These are phyloP conservation scores for Hymenopus coronatus DNA, from an alignment of 2,888 invertebrate genomes.

Conservation along the genomic window DNA sequence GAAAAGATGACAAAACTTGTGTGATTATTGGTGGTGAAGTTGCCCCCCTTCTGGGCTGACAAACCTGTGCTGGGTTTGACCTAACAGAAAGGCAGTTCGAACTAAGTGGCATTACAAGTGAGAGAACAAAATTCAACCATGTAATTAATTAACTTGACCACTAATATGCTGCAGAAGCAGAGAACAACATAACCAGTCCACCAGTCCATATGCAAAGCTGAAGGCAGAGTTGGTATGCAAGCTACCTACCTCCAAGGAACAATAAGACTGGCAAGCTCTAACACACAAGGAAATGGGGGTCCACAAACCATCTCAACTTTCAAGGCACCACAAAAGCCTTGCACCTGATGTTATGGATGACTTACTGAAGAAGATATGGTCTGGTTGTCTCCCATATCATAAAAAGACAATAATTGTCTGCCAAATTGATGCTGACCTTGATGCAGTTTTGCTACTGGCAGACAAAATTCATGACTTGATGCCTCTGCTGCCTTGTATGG, in stretches of 20 bases:
- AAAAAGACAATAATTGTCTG: no score
- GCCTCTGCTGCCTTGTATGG: no score
- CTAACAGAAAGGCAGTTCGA: not conserved
- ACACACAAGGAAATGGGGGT: not conserved
- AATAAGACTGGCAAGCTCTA: not conserved
- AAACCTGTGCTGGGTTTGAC: not conserved
- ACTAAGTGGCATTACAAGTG: not conserved
- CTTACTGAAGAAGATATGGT: not conserved
- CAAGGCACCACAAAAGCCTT: not conserved
- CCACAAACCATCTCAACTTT: not conserved
- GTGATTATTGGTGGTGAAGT: no score
- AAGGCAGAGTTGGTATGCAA: not conserved
- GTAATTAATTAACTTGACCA: not conserved
- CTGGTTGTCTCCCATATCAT: not conserved
- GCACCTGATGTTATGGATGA: not conserved
- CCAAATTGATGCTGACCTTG: no score
- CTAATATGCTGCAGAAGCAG: not conserved
- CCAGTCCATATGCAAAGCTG: not conserved
- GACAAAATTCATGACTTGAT: no score
- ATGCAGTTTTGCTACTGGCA: no score
- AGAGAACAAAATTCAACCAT: not conserved
- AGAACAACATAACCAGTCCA: not conserved
- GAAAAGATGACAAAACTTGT: no score
- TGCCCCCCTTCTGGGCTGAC: not conserved
- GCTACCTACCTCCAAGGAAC: not conserved